Base-by-base conservation (phyloP, 1,140 invertebrate genomes). In the Bombyx mori region DNA sequence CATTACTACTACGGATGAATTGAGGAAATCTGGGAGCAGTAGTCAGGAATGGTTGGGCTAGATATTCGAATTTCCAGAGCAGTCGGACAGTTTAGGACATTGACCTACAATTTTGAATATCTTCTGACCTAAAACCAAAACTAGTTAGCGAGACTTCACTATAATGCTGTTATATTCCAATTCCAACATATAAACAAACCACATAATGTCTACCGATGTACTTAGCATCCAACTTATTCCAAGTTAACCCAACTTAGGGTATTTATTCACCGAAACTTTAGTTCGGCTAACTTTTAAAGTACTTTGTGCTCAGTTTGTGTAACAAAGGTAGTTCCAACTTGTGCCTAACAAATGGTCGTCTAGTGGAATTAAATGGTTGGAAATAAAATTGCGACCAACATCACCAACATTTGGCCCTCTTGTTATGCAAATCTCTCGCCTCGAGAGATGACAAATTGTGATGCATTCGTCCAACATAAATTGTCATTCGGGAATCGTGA, bases 251-350 rank as follows among this genome's bases (percentile, higher is more conserved):
- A 64, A 64, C 59, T 65, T 61, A 45, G 53, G 53, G 59, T 65
- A 61, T 65, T 65, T 65, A 65, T 61, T 65, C 59, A 46, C 8
- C 18, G 8, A 22, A 62, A 69, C 61, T 66, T 65, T 63, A 58
- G 52, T 53, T 51, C 47, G 43, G 52, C 48, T 44, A 66, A 66
- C 64, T 66, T 69, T 66, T 62, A 67, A 66, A 69, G 59, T 62
- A 69, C 68, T 69, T 66, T 62, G 46, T 49, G 57, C 56, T 56
- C 60, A 60, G 57, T 65, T 63, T 35, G 62, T 57, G 58, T 62
- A 69, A 69, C 68, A 70, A 70, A 67, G 61, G 64, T 62, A 63
- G 68, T 69, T 69, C 46, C 43, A 60, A 62, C 57, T 68, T 58
- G 57, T 45, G 59, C 54, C 63, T 67, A 63, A 70, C 65, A 70